Percentiles rank a stretch among this genome's conserved stretches.
Evolutionary conservation across 1,140 invertebrate genomes (phyloP).

Genomic region (Ostrea edulis): DNA sequence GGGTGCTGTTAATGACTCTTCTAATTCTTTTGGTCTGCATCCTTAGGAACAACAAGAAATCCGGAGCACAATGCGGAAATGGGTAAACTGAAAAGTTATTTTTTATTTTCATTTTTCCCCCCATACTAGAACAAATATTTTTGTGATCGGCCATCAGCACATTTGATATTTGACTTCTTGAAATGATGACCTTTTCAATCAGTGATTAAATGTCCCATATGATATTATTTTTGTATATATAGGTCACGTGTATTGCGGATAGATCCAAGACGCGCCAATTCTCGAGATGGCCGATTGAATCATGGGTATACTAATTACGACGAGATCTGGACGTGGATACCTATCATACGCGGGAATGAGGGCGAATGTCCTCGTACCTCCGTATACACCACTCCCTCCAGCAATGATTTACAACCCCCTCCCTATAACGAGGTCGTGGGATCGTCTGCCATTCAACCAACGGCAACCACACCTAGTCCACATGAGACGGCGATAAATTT

Average conservation of each 20-base stretch:
- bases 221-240: not conserved
- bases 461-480: not conserved
- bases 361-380: constrained; percentile 32
- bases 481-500: not conserved
- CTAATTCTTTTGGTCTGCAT: constrained; percentile 52
- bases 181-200: too few relatives aligned
- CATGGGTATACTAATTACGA: constrained; percentile 55
- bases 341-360: constrained; percentile 50
- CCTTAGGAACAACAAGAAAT: constrained; percentile 51
- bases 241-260: constrained; percentile 13
- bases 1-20: constrained; percentile 46
- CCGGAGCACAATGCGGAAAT: constrained; percentile 7
- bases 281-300: constrained; percentile 46
- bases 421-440: constrained; percentile 55
- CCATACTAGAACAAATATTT: not conserved
- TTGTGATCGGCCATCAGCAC: not conserved
- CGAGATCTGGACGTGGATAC: constrained; percentile 61
- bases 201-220: too few relatives aligned
- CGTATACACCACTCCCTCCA: constrained; percentile 44
- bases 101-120: not conserved
- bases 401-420: constrained; percentile 48
- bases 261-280: not conserved
- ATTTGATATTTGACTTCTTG: too few relatives aligned
- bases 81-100: constrained; percentile 10
- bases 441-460: constrained; percentile 22